phyloP scores from a whole-genome alignment of 2,888 invertebrate species.

The Pristionchus japonicus region DNA sequence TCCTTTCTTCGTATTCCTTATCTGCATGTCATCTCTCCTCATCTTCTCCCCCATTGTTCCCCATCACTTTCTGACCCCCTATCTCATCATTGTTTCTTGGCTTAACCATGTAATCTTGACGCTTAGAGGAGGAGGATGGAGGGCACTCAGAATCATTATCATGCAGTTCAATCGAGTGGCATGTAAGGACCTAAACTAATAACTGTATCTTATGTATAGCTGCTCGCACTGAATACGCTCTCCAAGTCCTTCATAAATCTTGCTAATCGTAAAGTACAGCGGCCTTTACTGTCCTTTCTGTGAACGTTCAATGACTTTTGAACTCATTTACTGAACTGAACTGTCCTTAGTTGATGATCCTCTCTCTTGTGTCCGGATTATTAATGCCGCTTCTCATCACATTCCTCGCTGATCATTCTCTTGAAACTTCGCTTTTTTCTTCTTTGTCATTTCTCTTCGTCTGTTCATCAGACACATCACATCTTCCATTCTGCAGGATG shows the following conservation, averaged over 20 bases:
- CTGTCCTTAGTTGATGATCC: no score
- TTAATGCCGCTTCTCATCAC: background rate
- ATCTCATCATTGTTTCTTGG: background rate
- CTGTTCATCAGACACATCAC: no score
- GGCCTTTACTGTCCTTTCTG: background rate
- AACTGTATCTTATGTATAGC: no score
- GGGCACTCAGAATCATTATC: background rate
- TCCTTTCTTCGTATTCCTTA: background rate
- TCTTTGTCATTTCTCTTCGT: no score
- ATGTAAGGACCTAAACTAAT: no score
- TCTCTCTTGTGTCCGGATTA: no score
- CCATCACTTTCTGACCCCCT: background rate
- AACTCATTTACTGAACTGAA: no score
- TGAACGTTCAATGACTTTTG: no score
- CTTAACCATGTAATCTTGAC: background rate
- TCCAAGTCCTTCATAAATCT: background rate
- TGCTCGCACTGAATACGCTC: no score
- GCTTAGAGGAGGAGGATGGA: background rate
- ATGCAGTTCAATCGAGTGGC: background rate
- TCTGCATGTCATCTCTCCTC: background rate
- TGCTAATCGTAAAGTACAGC: background rate
- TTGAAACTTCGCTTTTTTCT: background rate
- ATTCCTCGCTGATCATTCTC: background rate
- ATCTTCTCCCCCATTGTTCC: background rate
- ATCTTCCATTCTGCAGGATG: constrained; percentile 35